Base-by-base conservation (phyloP, 2,888 invertebrate genomes). In the Atethmia centrago region DNA sequence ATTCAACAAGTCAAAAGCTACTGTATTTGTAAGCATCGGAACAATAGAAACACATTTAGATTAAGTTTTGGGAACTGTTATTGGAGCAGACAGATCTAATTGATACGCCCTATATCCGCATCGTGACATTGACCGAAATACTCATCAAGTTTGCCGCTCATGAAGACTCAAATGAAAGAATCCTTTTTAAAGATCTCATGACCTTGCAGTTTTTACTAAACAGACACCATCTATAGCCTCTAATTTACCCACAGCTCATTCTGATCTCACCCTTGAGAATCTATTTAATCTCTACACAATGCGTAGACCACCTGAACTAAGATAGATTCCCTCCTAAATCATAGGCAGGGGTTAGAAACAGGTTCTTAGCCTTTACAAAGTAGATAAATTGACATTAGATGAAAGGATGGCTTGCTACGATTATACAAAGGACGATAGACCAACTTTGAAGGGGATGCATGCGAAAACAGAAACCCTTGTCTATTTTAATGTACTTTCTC, bases 361-460 rank as follows among this genome's bases (percentile, higher is more conserved):
- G 95, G 95, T 95, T 94, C 84, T 85, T 85, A 91, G 90, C 90
- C 89, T 89, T 90, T 89, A 85, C 87, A 91, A 84, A 87, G 89
- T 93, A 93, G 93, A 92, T 91, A 92, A 94, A 93, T 92, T 92
- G 91, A 91, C 83, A 90, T 90, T 89, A 90, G 90, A 92, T 88
- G 73, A 91, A 91, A 89, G 89, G 92, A 89, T 82, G 88, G 83
- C 85, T 80, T 86, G 89, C 90, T 90, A 89, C 87, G 89, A 92
- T 85, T 75, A 85, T 79, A 90, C 89, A 91, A 91, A 86, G 84
- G 83, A 87, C 68, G 87, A 88, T 87, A 89, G 85, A 83, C 86
- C 76, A 85, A 91, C 90, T 79, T 55, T 71, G 69, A 84, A 84
- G 74, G 92, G 93, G 90, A 91, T 88, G 88, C 82, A 90, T 88